Percentiles rank a stretch among this genome's conserved stretches.
phyloP scores from a whole-genome alignment of 92 coral and sea anemone genomes.

The Parazoanthus atlanticus region DNA sequence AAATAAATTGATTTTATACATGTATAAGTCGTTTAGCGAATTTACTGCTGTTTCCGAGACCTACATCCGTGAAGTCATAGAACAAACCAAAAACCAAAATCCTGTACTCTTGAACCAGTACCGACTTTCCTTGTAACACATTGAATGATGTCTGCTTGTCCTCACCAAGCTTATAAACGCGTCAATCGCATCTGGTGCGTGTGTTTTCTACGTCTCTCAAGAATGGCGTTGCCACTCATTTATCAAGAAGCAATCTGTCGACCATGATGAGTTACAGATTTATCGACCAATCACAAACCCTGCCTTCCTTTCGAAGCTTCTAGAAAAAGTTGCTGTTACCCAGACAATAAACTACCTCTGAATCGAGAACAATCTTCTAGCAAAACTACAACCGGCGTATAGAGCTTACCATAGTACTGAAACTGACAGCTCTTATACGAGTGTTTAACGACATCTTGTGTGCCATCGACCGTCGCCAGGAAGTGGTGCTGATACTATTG shows the following conservation, averaged over 20 bases:
- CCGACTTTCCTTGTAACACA: neutral
- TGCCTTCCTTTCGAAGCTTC: neutral
- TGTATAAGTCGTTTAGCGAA: neutral
- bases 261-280: neutral
- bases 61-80: neutral
- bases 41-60: neutral
- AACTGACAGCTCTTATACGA: neutral
- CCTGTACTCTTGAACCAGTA: neutral
- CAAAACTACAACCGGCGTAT: too few relatives aligned
- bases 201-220: neutral
- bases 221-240: neutral
- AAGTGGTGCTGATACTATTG: neutral
- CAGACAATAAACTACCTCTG: neutral
- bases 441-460: neutral
- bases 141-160: neutral
- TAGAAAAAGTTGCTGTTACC: neutral
- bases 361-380: too few relatives aligned
- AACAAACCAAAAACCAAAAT: too few relatives aligned
- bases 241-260: neutral
- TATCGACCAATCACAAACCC: conserved; percentile 4
- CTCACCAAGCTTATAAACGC: neutral
- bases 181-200: neutral
- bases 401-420: too few relatives aligned
- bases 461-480: neutral
- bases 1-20: too few relatives aligned